phyloP scores from a whole-genome alignment of 2,113 vertebrate species.

The Solenodon paradoxus region DNA sequence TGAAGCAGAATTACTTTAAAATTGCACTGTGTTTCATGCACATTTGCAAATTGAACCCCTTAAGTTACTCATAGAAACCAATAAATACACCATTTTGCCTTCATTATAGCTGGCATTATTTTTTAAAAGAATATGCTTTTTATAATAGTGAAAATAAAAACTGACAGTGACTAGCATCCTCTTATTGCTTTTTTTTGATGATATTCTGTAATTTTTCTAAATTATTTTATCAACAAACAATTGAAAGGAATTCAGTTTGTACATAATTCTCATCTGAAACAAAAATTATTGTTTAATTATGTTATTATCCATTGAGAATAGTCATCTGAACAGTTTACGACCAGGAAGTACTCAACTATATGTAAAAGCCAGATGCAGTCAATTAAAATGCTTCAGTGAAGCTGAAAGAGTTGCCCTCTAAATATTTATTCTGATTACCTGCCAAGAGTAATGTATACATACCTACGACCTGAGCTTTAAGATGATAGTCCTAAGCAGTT shows the following conservation, averaged over 20 bases:
- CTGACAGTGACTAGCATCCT: neutral
- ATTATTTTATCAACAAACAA: neutral
- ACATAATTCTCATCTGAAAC: conserved; percentile 6
- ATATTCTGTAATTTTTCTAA: neutral
- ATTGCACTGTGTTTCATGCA: neutral
- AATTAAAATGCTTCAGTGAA: conserved; percentile 63
- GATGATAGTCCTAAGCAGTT: neutral
- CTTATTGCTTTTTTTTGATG: neutral
- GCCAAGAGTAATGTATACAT: neutral
- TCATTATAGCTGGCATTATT: neutral
- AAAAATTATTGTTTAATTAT: conserved; percentile 63
- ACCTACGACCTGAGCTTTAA: neutral
- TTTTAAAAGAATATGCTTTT: neutral
- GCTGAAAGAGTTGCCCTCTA: conserved; percentile 33
- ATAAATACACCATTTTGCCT: neutral
- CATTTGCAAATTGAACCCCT: neutral
- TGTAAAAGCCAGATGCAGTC: conserved; percentile 55
- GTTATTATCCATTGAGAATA: conserved; percentile 43
- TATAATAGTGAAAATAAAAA: conserved; percentile 31
- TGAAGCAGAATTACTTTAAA: neutral
- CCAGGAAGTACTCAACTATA: conserved; percentile 23
- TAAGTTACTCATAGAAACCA: neutral
- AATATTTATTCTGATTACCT: conserved; percentile 52
- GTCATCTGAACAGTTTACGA: conserved; percentile 46
- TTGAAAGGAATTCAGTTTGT: neutral